phyloP scores from a whole-genome alignment of 2,888 invertebrate species.

The Scaptomyza caliginosa region DNA sequence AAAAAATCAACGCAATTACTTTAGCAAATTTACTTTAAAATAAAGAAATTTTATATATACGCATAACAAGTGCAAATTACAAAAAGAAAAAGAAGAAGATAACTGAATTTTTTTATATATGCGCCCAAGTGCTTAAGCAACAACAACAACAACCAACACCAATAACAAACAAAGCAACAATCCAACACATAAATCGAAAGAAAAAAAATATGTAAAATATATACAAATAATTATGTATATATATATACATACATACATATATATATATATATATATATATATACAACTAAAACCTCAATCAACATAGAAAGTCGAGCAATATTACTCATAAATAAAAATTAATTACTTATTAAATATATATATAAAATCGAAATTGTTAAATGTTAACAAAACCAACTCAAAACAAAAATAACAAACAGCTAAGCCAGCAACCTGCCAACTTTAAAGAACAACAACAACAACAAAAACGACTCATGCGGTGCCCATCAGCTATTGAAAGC shows the following conservation, averaged over 20 bases:
- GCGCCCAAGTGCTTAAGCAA: slow-evolving; percentile 73
- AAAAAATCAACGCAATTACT: slow-evolving; percentile 65
- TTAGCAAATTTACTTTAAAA: slow-evolving; percentile 70
- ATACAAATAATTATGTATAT: neutral
- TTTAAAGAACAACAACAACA: slow-evolving; percentile 30
- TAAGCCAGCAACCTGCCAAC: slow-evolving; percentile 62
- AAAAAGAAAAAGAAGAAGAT: slow-evolving; percentile 8
- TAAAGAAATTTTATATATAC: slow-evolving; percentile 8
- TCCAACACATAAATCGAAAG: no score
- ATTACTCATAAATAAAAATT: slow-evolving; percentile 56
- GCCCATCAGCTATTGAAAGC: slow-evolving; percentile 40
- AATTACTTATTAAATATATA: slow-evolving; percentile 8
- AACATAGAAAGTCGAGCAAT: slow-evolving; percentile 68
- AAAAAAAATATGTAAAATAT: slow-evolving; percentile 16
- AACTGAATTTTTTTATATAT: slow-evolving; percentile 48
- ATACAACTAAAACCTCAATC: slow-evolving; percentile 55
- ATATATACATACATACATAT: neutral
- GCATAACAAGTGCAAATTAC: slow-evolving; percentile 38
- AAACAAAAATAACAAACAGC: slow-evolving; percentile 45
- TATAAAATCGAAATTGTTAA: slow-evolving; percentile 63
- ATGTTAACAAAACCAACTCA: slow-evolving; percentile 54
- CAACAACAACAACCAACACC: slow-evolving; percentile 40
- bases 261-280: slow-evolving; percentile 1
- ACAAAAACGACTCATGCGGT: slow-evolving; percentile 61
- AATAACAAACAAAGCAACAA: slow-evolving; percentile 13